Base-by-base conservation (phyloP, 1,140 invertebrate species). In the Nixonia krombeini region DNA sequence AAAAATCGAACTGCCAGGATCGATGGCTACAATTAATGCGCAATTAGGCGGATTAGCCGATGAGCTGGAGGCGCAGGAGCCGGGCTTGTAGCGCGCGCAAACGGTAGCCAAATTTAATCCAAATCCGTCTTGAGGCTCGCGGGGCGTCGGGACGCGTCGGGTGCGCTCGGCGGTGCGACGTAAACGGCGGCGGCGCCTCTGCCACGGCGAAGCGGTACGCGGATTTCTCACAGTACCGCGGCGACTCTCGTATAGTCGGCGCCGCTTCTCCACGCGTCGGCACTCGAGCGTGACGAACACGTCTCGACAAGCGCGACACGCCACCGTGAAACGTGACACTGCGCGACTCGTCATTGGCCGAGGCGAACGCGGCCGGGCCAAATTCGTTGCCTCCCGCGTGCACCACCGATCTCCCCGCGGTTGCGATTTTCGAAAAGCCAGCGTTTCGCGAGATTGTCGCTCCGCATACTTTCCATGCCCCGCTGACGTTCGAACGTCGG, bases 161-260 rank as follows among this genome's bases (percentile, higher is more conserved):
- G n/a, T 41, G 4, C 4, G 1, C 7, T 44, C 40, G 40, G 52
- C 38, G 61, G 51, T n/a, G 8, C 9, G 9, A 5, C 29, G 29
- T 8, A 3, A 31, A 3, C 26, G 56, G 51, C 51, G 56, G 25
- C 4, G 67, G 67, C 56, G 61, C 51, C 61, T 70, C 51, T 31
- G n/a, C n/a, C n/a, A n/a, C n/a, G n/a, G 37, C 46, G 56, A 56
- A 61, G 61, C 67, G 56, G 61, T 56, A 59, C 61, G 47, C n/a
- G n/a, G n/a, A n/a, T n/a, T n/a, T 64, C 55, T 59, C 67, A 31
- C 29, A 65, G 61, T 70, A 61, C 52, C 67, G 67, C 61, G 67
- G 52, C 56, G 57, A 18, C 61, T 61, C 56, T 62, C 55, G 67
- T 44, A 61, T 64, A 42, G 59, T 51, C 18, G 46, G 55, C 46